These are phyloP conservation scores for Hedychridium roseum DNA, from an alignment of 2,888 invertebrate species.

Conservation along the genomic window DNA sequence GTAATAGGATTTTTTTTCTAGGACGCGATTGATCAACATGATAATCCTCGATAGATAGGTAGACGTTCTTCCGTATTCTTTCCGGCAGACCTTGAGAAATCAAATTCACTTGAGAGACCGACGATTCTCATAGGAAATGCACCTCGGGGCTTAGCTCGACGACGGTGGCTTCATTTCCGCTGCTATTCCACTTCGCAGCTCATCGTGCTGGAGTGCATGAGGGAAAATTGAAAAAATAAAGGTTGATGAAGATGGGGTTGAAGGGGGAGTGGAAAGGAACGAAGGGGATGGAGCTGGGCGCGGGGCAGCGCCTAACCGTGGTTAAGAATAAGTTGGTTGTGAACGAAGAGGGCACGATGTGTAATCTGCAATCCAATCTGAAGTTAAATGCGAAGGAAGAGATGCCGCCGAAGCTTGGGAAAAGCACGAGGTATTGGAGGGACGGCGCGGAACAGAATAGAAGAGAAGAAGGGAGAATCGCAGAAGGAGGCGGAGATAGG, in stretches of 20 bases:
- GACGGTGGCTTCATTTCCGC: conserved; percentile 34
- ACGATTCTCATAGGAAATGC: too few species aligned
- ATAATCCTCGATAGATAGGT: too few species aligned
- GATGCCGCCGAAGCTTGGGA: conserved; percentile 5
- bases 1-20: too few species aligned
- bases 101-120: too few species aligned
- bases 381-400: conserved; percentile 42
- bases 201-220: conserved; percentile 31
- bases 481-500: conserved; percentile 10
- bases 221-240: conserved; percentile 30
- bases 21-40: too few species aligned
- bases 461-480: conserved; percentile 5
- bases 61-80: too few species aligned
- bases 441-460: conserved; percentile 10
- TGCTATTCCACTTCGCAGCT: conserved; percentile 30
- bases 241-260: conserved; percentile 3
- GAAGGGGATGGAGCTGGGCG: conserved; percentile 9
- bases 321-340: conserved; percentile 34
- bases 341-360: conserved; percentile 34
- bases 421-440: conserved; percentile 5
- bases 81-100: too few species aligned
- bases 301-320: conserved; percentile 20
- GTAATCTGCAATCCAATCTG: conserved; percentile 52
- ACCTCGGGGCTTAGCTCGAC: too few species aligned
- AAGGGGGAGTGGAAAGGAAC: conserved; percentile 5